A percentile compares a stretch with the other conserved stretches of the same genome.
Conservation (phyloP, 2,888 invertebrate species). For the Pteria penguin region DNA sequence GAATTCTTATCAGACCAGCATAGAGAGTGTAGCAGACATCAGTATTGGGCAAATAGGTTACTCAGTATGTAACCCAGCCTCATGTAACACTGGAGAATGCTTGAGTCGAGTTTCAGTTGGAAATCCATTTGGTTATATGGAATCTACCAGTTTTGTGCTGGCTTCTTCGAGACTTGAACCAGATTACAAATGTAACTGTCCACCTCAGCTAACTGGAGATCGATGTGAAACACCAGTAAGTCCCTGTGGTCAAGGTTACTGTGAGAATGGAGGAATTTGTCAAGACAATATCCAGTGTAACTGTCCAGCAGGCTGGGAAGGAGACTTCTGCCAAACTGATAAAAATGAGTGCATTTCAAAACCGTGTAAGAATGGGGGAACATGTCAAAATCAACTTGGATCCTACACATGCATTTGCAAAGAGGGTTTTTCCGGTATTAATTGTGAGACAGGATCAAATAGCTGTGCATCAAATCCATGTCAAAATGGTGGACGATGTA, state of each 20-base stretch:
- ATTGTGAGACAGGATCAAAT: constrained; percentile 63
- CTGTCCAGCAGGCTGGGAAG: constrained; percentile 69
- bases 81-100: constrained; percentile 82
- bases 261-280: constrained; percentile 92
- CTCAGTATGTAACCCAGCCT: constrained; percentile 82
- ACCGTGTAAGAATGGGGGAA: constrained; percentile 91
- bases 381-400: constrained; percentile 82
- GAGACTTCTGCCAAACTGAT: constrained; percentile 44
- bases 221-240: constrained; percentile 92
- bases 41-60: constrained; percentile 59
- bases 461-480: constrained; percentile 70
- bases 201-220: constrained; percentile 94
- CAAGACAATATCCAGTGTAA: constrained; percentile 51
- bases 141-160: constrained; percentile 90
- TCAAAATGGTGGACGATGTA: constrained; percentile 66
- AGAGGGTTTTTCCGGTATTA: constrained; percentile 66
- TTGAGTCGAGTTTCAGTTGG: constrained; percentile 60
- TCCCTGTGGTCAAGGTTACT: constrained; percentile 96
- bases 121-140: constrained; percentile 82
- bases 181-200: constrained; percentile 90
- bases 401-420: constrained; percentile 70
- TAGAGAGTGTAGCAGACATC: constrained; percentile 59
- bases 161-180: constrained; percentile 90
- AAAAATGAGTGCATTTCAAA: constrained; percentile 86
- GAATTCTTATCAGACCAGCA: constrained; percentile 39